phyloP scores from a whole-genome alignment of 53 echinoderm and acorn worm species.

The Mesocentrotus franciscanus region DNA sequence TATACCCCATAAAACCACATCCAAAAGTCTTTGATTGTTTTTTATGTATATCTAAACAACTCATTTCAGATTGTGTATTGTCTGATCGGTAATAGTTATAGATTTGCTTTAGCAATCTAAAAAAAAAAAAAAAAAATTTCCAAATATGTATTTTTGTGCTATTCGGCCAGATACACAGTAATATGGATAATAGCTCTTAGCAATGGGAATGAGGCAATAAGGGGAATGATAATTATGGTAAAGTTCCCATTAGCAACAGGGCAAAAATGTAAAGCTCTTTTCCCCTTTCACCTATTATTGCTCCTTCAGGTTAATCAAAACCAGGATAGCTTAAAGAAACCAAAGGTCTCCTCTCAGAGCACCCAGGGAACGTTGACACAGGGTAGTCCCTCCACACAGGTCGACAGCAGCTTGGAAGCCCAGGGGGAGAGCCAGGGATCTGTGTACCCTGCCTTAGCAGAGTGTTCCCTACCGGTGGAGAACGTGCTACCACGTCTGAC shows the following conservation, averaged over 20 bases:
- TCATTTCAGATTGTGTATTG: too few species aligned
- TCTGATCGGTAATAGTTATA: too few species aligned
- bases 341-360: slow-evolving; percentile 31
- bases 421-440: slow-evolving; percentile 81
- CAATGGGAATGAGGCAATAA: not conserved
- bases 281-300: not conserved
- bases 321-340: not conserved
- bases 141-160: too few species aligned
- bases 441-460: slow-evolving; percentile 83
- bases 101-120: too few species aligned
- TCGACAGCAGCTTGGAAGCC: slow-evolving; percentile 80
- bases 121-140: too few species aligned
- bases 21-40: too few species aligned
- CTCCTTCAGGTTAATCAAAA: not conserved
- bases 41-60: too few species aligned
- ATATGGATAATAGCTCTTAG: not conserved
- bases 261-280: not conserved
- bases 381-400: slow-evolving; percentile 73
- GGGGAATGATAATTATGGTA: not conserved
- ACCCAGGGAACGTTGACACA: slow-evolving; percentile 74
- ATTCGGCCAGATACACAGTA: too few species aligned
- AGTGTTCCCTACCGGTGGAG: slow-evolving; percentile 87
- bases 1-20: too few species aligned
- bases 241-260: too few species aligned
- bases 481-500: slow-evolving; percentile 88